phyloP scores from a whole-genome alignment of 2,797 vertebrate genomes.

The Eupleurogrammus muticus region DNA sequence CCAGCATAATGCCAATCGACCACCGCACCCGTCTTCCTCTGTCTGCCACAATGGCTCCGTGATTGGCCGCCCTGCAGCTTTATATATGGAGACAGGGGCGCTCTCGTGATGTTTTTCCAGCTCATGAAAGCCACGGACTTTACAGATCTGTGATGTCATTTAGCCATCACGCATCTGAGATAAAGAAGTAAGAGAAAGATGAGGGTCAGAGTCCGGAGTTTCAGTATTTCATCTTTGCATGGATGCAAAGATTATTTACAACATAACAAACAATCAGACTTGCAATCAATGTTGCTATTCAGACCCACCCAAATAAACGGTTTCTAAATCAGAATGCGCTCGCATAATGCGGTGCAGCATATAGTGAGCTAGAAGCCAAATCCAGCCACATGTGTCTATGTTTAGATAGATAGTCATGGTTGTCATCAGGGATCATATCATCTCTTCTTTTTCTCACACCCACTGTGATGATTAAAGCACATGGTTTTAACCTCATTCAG shows the following conservation, averaged over 20 bases:
- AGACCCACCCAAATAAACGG: conserved; percentile 23
- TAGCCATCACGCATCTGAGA: conserved; percentile 13
- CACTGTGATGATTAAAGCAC: conserved; percentile 45
- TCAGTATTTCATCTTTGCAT: conserved; percentile 11
- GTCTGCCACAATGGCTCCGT: conserved; percentile 49
- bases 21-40: conserved; percentile 59
- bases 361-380: conserved; percentile 42
- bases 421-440: conserved; percentile 63
- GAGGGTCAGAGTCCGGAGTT: not conserved
- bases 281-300: not conserved
- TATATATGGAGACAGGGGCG: conserved; percentile 51
- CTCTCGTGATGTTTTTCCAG: conserved; percentile 44
- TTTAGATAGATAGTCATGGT: conserved; percentile 68
- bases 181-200: conserved; percentile 4
- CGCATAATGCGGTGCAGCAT: conserved; percentile 42
- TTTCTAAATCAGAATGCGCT: conserved; percentile 38
- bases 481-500: conserved; percentile 33
- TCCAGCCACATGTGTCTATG: conserved; percentile 44
- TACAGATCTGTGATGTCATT: conserved; percentile 47
- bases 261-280: conserved; percentile 10
- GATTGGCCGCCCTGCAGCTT: conserved; percentile 68
- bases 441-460: conserved; percentile 25
- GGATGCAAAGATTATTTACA: not conserved
- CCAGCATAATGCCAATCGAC: conserved; percentile 82
- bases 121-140: conserved; percentile 50